phyloP scores from a whole-genome alignment of 2,888 invertebrate genomes.

The Torymus tubicola region DNA sequence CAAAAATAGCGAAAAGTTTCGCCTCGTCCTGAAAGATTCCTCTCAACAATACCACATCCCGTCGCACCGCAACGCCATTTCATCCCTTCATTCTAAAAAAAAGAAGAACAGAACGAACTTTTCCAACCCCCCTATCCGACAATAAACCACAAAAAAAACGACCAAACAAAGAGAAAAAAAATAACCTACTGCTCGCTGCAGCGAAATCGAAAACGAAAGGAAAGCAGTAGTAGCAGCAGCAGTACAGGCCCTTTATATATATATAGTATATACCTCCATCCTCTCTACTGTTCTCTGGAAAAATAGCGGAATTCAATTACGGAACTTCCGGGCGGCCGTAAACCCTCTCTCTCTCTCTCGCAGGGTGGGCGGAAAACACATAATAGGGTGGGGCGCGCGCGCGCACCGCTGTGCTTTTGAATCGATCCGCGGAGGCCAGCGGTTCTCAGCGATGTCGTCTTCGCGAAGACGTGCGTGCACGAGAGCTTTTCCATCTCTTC shows the following conservation, averaged over 20 bases:
- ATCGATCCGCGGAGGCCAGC: slow-evolving; percentile 72
- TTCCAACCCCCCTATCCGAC: neutral
- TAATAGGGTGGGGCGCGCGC: slow-evolving; percentile 73
- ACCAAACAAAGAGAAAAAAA: too few relatives aligned
- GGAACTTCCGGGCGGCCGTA: slow-evolving; percentile 65
- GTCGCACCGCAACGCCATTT: too few relatives aligned
- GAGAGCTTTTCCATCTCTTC: neutral
- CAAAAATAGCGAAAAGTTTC: too few relatives aligned
- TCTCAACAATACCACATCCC: too few relatives aligned
- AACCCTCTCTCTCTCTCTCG: slow-evolving; percentile 58
- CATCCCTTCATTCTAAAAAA: too few relatives aligned
- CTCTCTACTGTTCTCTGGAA: neutral
- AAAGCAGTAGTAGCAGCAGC: slow-evolving; percentile 30
- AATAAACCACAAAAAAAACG: too few relatives aligned
- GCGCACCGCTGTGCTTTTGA: slow-evolving; percentile 71
- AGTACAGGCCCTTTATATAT: slow-evolving; percentile 52
- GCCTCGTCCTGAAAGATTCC: too few relatives aligned
- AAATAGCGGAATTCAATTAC: slow-evolving; percentile 68
- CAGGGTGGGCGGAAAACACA: slow-evolving; percentile 67
- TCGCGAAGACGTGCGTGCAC: neutral
- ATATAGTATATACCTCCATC: slow-evolving; percentile 54
- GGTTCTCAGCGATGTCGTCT: slow-evolving; percentile 66
- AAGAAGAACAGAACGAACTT: neutral
- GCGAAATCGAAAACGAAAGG: neutral
- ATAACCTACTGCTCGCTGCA: neutral